These are phyloP conservation scores for Macroteleia sp. DNA, from an alignment of 2,888 invertebrate species.

Conservation along the genomic window DNA sequence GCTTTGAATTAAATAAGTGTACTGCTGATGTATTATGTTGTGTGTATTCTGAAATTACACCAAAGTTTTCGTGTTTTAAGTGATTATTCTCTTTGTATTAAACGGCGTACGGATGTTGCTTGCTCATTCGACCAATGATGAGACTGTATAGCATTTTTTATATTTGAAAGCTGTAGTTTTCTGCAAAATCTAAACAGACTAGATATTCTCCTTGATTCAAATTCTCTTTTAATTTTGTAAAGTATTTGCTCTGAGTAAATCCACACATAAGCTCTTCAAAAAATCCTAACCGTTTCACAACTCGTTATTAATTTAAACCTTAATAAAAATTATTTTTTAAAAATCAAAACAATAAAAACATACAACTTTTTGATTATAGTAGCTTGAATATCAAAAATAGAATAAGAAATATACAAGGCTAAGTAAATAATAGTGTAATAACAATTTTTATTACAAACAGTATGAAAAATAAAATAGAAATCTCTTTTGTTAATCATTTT, in stretches of 20 bases:
- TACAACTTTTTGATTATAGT: too few relatives aligned
- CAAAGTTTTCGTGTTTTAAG: slow-evolving; percentile 1
- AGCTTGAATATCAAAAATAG: too few relatives aligned
- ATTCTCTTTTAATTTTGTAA: slow-evolving; percentile 8
- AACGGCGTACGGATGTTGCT: not conserved
- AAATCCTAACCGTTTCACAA: not conserved
- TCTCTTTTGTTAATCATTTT: too few relatives aligned
- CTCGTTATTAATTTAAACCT: not conserved
- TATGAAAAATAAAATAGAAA: too few relatives aligned
- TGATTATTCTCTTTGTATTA: not conserved
- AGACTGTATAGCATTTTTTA: slow-evolving; percentile 2
- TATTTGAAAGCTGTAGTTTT: not conserved
- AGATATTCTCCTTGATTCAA: slow-evolving; percentile 1
- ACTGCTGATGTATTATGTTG: not conserved
- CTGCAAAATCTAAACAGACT: slow-evolving; percentile 6
- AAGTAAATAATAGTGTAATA: too few relatives aligned
- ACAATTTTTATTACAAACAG: too few relatives aligned
- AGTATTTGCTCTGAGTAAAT: not conserved
- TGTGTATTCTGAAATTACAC: not conserved
- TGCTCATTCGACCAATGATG: slow-evolving; percentile 2
- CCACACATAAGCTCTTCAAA: not conserved
- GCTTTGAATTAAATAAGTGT: slow-evolving; percentile 5
- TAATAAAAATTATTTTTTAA: too few relatives aligned
- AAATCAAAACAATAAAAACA: too few relatives aligned
- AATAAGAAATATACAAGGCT: too few relatives aligned